Evolutionary conservation across 2,113 vertebrate genomes (phyloP).

Genomic region (Calyptomena viridis): DNA sequence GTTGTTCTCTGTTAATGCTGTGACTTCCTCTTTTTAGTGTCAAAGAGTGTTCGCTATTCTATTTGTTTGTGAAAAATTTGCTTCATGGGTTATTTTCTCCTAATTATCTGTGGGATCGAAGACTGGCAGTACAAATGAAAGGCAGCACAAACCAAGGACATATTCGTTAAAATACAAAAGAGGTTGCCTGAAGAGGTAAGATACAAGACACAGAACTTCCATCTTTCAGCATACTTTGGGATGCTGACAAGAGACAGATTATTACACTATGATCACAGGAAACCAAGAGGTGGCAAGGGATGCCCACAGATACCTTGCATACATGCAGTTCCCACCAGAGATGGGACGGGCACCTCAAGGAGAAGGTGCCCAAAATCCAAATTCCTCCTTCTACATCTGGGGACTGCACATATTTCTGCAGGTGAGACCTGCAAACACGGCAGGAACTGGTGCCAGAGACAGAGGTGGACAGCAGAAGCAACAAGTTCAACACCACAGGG

Average conservation of each 20-base stretch:
- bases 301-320: too few species aligned
- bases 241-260: not conserved
- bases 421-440: not conserved
- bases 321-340: not conserved
- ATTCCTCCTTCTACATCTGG: not conserved
- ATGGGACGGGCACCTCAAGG: not conserved
- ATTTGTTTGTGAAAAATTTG: not conserved
- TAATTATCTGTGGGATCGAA: not conserved
- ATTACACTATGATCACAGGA: fast-evolving
- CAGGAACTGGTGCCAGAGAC: not conserved
- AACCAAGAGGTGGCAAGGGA: not conserved
- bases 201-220: not conserved
- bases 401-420: not conserved
- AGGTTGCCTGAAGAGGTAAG: not conserved
- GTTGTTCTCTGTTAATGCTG: not conserved
- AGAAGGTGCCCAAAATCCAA: not conserved
- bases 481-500: not conserved
- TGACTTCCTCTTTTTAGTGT: not conserved
- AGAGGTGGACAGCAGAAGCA: not conserved
- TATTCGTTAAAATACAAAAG: not conserved
- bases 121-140: not conserved
- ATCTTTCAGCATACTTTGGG: not conserved
- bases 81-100: not conserved
- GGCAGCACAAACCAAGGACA: not conserved
- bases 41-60: not conserved